Evolutionary conservation across 2,797 vertebrate species (phyloP), one percentile per base, ranked within the genome.

Genomic region (Sciurus carolinensis): DNA sequence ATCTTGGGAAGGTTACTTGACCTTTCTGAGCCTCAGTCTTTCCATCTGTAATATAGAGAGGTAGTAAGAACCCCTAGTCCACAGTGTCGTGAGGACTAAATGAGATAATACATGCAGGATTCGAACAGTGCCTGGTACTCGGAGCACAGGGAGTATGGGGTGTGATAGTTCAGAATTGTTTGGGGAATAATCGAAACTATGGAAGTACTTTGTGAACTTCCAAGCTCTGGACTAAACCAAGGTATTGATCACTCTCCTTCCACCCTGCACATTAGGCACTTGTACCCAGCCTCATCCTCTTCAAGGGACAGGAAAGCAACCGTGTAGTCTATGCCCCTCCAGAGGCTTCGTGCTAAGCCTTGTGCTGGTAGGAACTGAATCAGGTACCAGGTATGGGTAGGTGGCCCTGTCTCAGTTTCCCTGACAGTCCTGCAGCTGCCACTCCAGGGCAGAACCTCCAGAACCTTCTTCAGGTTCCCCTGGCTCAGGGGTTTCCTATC

Each of bases 391-490:
- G 24, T 28, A 71, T 91, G 52, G 28, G 52, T 30, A 94, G 67
- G n/a, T n/a, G 30, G 64, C 71, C 44, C 15, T 85, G 77, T n/a
- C 93, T 96, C 73, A 30, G 86, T 90, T 88, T 95, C 88, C 47
- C 69, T 1, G 22, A 87, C 17, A 62, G 50, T 26, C 66, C 50
- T 36, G 62, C 5, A 36, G 36, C 0, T 0, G 22, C 52, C 72
- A 67, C 5, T 0, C 50, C 7, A 36, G 79, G 79, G 39, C 44
- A 47, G 44, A 47, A 47, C 44, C 44, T 47, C 44, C 44, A 47
- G 44, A 7, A 47, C 7, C n/a, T 42, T 10, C 28, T 57, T 30
- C 54, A 57, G 73, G 36, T 39, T 12, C 11, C 72, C n/a, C 50
- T 84, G 66, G 2, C n/a, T 33, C 24, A 2, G 9, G 86, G 83